Percentiles rank a stretch among this genome's conserved stretches.
Conservation (phyloP, 2,797 vertebrate genomes). For the Novumbra hubbsi region DNA sequence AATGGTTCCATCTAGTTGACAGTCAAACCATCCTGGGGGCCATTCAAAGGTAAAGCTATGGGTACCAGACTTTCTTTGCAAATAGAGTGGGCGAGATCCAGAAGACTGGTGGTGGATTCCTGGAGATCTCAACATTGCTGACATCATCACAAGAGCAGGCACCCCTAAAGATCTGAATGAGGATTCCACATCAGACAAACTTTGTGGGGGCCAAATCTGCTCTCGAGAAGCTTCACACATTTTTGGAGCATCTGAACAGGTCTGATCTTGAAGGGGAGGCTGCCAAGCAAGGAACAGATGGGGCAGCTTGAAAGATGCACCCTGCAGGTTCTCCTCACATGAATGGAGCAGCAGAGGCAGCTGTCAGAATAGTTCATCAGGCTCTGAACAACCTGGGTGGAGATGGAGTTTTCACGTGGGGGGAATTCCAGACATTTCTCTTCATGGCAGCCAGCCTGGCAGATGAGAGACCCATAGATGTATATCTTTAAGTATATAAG, state of each 20-base stretch:
- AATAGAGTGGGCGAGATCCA: constrained; percentile 32
- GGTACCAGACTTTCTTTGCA: constrained; percentile 17
- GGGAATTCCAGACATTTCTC: neutral
- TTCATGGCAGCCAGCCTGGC: neutral
- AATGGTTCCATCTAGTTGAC: constrained; percentile 5
- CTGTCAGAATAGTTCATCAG: neutral
- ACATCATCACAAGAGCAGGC: neutral
- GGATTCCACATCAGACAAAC: too few species aligned
- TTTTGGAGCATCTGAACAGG: neutral
- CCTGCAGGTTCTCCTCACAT: too few species aligned
- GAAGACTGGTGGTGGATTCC: too few species aligned
- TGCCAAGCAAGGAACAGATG: too few species aligned
- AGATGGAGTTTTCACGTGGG: neutral
- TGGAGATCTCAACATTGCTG: too few species aligned
- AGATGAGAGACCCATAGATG: neutral
- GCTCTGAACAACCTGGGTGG: neutral
- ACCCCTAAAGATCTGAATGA: neutral
- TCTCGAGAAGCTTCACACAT: constrained; percentile 25
- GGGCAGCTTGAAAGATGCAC: too few species aligned
- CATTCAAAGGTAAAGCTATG: constrained; percentile 12
- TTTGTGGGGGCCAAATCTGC: constrained; percentile 21
- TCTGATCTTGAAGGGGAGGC: too few species aligned
- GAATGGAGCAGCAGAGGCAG: too few species aligned
- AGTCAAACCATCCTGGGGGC: constrained; percentile 13
- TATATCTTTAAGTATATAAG: too few species aligned